phyloP scores from a whole-genome alignment of 1,140 invertebrate genomes.

The Scaptomyza graminum region DNA sequence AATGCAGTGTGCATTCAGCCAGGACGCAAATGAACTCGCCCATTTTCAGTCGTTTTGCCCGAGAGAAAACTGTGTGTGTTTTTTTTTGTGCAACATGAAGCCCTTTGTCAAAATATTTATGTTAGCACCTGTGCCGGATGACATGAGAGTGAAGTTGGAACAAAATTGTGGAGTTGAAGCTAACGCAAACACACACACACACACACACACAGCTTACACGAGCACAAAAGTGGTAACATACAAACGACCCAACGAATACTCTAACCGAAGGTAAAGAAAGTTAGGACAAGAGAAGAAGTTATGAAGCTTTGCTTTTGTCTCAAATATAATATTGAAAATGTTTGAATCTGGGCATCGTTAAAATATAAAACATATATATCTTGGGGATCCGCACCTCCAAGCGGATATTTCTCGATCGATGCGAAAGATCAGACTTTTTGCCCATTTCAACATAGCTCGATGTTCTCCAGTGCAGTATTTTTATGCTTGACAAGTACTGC shows the following conservation, averaged over 20 bases:
- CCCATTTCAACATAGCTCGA: neutral
- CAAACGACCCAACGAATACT: conserved; percentile 10
- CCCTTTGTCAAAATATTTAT: conserved; percentile 76
- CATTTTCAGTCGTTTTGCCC: neutral
- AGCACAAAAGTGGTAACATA: neutral
- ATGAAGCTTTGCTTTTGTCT: too few relatives aligned
- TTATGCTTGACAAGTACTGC: conserved; percentile 61
- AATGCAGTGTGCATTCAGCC: conserved; percentile 55
- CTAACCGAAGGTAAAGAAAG: neutral
- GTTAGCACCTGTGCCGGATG: conserved; percentile 64
- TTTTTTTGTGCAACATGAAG: conserved; percentile 31
- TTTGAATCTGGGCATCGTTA: too few relatives aligned
- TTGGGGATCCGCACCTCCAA: too few relatives aligned
- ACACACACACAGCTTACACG: conserved; percentile 30
- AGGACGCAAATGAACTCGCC: conserved; percentile 59
- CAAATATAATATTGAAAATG: too few relatives aligned
- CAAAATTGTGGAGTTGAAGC: neutral
- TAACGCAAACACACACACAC: conserved; percentile 7
- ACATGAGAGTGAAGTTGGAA: conserved; percentile 6
- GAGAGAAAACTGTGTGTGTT: conserved; percentile 1
- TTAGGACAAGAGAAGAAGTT: neutral
- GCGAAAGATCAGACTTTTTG: conserved; percentile 1
- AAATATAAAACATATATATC: too few relatives aligned
- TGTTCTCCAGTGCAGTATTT: conserved; percentile 28
- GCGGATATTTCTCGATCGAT: too few relatives aligned